These are phyloP conservation scores for Hypomesus transpacificus DNA, from an alignment of 2,113 vertebrate genomes.

Conservation along the genomic window DNA sequence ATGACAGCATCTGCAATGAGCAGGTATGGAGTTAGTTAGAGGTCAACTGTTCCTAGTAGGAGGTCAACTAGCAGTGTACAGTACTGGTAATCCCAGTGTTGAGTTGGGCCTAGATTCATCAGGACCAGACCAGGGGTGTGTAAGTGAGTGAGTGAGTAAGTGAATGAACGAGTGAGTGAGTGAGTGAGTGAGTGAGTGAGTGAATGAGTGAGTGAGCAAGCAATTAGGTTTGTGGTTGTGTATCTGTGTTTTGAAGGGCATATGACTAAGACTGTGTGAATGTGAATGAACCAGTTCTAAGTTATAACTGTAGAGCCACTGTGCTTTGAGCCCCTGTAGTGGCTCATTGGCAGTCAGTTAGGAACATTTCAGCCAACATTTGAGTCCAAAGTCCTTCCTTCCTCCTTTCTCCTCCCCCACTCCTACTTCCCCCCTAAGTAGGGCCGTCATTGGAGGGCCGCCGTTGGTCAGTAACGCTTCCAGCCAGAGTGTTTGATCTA, in stretches of 20 bases:
- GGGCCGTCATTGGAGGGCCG: background rate
- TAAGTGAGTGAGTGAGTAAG: background rate
- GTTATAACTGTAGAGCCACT: conserved; percentile 2
- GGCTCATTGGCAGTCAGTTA: conserved; percentile 23
- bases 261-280: background rate
- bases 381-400: conserved; percentile 2
- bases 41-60: background rate
- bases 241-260: background rate
- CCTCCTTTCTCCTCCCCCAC: conserved; percentile 33
- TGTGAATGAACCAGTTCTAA: conserved; percentile 1
- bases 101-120: background rate
- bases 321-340: background rate
- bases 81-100: background rate
- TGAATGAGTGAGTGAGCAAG: background rate
- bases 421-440: background rate
- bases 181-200: background rate
- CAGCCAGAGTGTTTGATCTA: background rate
- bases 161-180: too few species aligned
- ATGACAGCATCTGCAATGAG: conserved; percentile 7
- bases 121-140: too few species aligned
- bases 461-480: background rate
- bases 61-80: background rate
- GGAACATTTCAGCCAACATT: conserved; percentile 8
- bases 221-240: too few species aligned
- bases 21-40: background rate